Base-by-base conservation (phyloP, 1,140 invertebrate genomes). In the Pomphorhynchus laevis region DNA sequence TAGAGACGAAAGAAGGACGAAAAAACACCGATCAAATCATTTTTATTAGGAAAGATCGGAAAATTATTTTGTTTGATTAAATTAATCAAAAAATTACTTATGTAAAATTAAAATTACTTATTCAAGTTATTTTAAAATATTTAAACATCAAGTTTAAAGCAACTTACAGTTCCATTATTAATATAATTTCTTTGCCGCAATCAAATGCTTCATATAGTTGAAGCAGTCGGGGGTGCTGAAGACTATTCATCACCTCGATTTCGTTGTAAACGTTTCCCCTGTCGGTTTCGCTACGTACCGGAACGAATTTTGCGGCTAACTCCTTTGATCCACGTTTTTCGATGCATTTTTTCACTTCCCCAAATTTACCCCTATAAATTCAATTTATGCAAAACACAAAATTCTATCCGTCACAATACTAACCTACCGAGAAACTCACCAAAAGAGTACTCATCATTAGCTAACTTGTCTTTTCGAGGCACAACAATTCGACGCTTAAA, bases 121-220 rank as follows among this genome's bases (percentile, higher is more conserved):
- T 32, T 6, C 17, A 16, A 21, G 5, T 11, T 23, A 23, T 6
- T 23, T 11, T 6, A 6, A 20, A 6, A 6, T 20, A 11, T 20
- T 17, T 6, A 24, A 17, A 23, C 11, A 11, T 23, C 5, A 24
- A 38, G 17, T n/a, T n/a, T n/a, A 43, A 23, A 18, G 34, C 23
- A 49, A 71, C 75, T 73, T 65, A 93, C 84, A 89, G 60, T 67
- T 93, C 84, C 40, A 84, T 64, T 38, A 93, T 69, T 42, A 91
- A 72, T 45, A 74, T 77, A 67, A 91, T 80, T 46, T 72, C 69
- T 57, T 76, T 75, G 44, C 68, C 69, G 46, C 59, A 57, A 53
- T 89, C 79, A 52, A 76, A 86, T 3, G 79, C 77, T 52, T 89
- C 82, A 54, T 86, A 91, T 1, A 91, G 64, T 55, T 91, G 80